A percentile compares a stretch with the other conserved stretches of the same genome.
phyloP scores from a whole-genome alignment of 2,113 vertebrate genomes.

The Gadus chalcogrammus region DNA sequence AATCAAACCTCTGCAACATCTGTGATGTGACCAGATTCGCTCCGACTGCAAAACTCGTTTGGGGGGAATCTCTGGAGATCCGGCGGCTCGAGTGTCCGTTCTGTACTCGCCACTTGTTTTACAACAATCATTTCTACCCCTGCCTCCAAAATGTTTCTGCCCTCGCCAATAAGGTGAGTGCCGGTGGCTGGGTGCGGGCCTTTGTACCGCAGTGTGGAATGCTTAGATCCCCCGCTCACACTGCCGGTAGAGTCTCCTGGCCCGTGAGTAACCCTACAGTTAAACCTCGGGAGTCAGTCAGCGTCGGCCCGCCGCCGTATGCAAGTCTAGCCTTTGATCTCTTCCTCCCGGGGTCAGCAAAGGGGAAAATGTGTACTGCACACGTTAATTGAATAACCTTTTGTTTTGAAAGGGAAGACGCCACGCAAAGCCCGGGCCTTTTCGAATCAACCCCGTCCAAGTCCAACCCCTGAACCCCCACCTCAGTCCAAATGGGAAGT shows the following conservation, averaged over 20 bases:
- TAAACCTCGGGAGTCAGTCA: constrained; percentile 37
- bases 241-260: constrained; percentile 28
- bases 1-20: no score
- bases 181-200: no score
- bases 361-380: constrained; percentile 60
- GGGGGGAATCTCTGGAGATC: no score
- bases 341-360: constrained; percentile 54
- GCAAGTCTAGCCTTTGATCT: constrained; percentile 56
- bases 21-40: no score
- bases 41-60: no score
- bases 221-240: constrained; percentile 34
- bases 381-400: constrained; percentile 74
- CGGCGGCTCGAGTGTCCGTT: no score
- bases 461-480: not conserved
- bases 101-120: no score
- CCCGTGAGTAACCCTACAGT: constrained; percentile 46
- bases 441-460: constrained; percentile 27
- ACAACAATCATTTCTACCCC: no score
- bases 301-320: constrained; percentile 37
- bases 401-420: constrained; percentile 73
- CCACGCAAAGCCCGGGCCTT: constrained; percentile 51
- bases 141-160: no score
- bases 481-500: constrained; percentile 53
- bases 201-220: constrained; percentile 13
- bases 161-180: no score